Evolutionary conservation across 2,888 invertebrate genomes (phyloP).

Genomic region (Rhagium mordax): DNA sequence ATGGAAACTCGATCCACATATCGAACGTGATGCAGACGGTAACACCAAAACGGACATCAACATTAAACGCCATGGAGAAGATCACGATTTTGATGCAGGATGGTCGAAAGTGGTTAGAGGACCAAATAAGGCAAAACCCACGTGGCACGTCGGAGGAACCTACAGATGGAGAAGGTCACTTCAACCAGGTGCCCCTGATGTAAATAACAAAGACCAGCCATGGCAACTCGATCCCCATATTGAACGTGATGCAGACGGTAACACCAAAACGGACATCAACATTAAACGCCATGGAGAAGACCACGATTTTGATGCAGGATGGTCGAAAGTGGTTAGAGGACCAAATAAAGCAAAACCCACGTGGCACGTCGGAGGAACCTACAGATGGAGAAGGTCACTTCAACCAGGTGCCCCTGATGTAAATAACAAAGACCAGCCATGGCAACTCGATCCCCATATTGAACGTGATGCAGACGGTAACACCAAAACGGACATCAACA

Average conservation of each 20-base stretch:
- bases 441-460: slow-evolving; percentile 44
- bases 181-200: slow-evolving; percentile 6
- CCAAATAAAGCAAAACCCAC: slow-evolving; percentile 30
- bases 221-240: slow-evolving; percentile 45
- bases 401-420: slow-evolving; percentile 5
- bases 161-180: slow-evolving; percentile 33
- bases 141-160: slow-evolving; percentile 46
- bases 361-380: slow-evolving; percentile 35
- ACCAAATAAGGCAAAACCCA: slow-evolving; percentile 45
- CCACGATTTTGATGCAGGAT: slow-evolving; percentile 36
- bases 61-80: slow-evolving; percentile 38
- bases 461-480: slow-evolving; percentile 40
- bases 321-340: slow-evolving; percentile 34
- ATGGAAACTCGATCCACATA: slow-evolving; percentile 43
- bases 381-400: slow-evolving; percentile 23
- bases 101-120: slow-evolving; percentile 47
- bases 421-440: slow-evolving; percentile 27
- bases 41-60: slow-evolving; percentile 39
- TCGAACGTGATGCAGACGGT: slow-evolving; percentile 37
- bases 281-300: slow-evolving; percentile 33
- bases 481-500: slow-evolving; percentile 29
- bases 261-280: slow-evolving; percentile 34
- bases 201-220: slow-evolving; percentile 23
- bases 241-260: slow-evolving; percentile 39
- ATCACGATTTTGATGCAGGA: slow-evolving; percentile 43